Conservation (phyloP, 2,888 invertebrate genomes). For the Orthonevra nobilis region DNA sequence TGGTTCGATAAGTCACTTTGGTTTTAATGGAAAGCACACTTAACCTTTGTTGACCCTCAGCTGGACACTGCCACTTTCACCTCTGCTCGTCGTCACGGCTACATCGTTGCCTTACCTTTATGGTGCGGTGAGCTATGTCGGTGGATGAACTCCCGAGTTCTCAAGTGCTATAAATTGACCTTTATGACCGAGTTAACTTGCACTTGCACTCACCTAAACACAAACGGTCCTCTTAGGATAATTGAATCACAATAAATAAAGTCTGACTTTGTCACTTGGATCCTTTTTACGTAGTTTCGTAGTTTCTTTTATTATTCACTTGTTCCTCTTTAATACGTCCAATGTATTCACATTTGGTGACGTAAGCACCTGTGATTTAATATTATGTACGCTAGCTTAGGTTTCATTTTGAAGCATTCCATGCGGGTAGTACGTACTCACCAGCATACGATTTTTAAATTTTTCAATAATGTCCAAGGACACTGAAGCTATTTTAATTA, state of each 20-base stretch:
- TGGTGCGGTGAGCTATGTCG: neutral
- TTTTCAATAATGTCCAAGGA: neutral
- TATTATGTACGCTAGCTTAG: no score
- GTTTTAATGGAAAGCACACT: slow-evolving; percentile 38
- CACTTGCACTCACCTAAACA: slow-evolving; percentile 60
- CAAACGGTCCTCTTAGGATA: slow-evolving; percentile 50
- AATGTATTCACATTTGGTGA: no score
- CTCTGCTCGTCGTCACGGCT: no score
- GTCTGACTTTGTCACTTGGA: neutral
- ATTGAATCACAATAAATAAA: slow-evolving; percentile 60
- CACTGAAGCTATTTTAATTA: no score
- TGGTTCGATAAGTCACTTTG: slow-evolving; percentile 45
- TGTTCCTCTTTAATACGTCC: no score
- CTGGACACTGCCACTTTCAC: slow-evolving; percentile 12
- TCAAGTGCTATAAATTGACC: slow-evolving; percentile 55
- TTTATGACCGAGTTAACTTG: slow-evolving; percentile 52
- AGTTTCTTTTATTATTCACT: no score
- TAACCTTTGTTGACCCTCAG: slow-evolving; percentile 40
- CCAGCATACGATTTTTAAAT: no score
- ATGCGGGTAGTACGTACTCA: no score
- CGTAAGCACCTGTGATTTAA: no score
- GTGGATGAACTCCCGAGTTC: slow-evolving; percentile 42
- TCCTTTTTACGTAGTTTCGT: no score
- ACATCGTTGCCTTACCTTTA: no score
- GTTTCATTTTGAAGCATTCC: no score